Base-by-base conservation (phyloP, 2,113 vertebrate genomes). In the Etheostoma spectabile region DNA sequence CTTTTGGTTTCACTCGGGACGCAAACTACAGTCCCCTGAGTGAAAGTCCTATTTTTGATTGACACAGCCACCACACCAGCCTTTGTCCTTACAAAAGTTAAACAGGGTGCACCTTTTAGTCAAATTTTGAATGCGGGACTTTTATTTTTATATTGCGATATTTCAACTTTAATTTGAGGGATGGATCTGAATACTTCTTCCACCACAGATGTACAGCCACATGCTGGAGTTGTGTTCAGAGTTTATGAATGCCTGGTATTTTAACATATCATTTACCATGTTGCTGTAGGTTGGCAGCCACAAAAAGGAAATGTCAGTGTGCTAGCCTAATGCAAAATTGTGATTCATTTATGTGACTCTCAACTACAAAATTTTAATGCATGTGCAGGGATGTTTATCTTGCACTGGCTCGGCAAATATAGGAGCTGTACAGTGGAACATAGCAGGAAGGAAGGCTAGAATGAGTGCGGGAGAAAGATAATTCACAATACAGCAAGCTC, bases 401-500 rank as follows among this genome's bases (percentile, higher is more conserved):
- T 13, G 12, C 66, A 6, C 59, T 12, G 15, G 0, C 14, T 45
- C 16, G 38, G 79, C 27, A 60, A 53, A 19, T 35, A 45, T 4
- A 56, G 13, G 30, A 60, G 24, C 52, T 64, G 2, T 22, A 24
- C 30, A 8, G 24, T 14, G 42, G 1, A 51, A 71, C 49, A 11
- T 13, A 18, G 33, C 68, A 64, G 55, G 18, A 79, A 22, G 2
- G 18, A 53, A 56, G n/a, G 33, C 13, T 13, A 14, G 27, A 63
- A 61, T n/a, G 30, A 19, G 55, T 35, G 35, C 14, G n/a, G 45
- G 19, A 70, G 10, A 10, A 8, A 49, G 4, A 49, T 24, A 52
- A 61, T 64, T 19, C 78, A 48, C 65, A 62, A 77, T 45, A 75
- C 19, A 71, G 19, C 38, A 45, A 27, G 65, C 21, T 80, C 73